Evolutionary conservation across 2,888 invertebrate species (phyloP), one percentile per base, ranked within the genome.

Genomic region (Tachina lurida): DNA sequence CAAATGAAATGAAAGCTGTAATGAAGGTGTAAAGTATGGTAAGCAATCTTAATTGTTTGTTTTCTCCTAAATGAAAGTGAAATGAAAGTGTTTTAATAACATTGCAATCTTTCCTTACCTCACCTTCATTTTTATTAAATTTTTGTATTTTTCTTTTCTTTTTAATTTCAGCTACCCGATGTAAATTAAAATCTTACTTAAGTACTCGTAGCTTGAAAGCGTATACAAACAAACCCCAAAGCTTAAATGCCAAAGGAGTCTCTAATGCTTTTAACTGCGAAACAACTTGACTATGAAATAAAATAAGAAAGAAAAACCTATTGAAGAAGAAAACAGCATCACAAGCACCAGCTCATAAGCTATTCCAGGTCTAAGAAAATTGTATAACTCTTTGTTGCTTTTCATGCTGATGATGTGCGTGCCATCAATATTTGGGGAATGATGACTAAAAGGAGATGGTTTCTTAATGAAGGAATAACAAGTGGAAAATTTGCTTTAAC

Each of bases 161-260:
- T 83, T 60, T 45, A 60, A 68, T 63, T 71, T 22, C 15, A 49
- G 60, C 76, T 62, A 76, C 58, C 65, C 82, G 67, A 71, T 79
- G 82, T 71, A 83, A 79, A 71, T 83, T 86, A 86, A 86, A 82
- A 86, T 86, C 78, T 82, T 83, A 75, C 71, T 79, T 71, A 86
- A 86, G 71, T 79, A 76, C 79, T n/a, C n/a, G n/a, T n/a, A n/a
- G n/a, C 82, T 67, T 82, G 82, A 86, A 81, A 65, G 79, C 60
- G 65, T 74, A 77, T n/a, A n/a, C n/a, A n/a, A n/a, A n/a, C n/a
- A n/a, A n/a, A n/a, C n/a, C n/a, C n/a, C n/a, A n/a, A n/a, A n/a
- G n/a, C n/a, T n/a, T n/a, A n/a, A n/a, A 62, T 45, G 65, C 41
- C 73, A 77, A 68, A 60, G 76, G 52, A 54, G 5, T 19, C 41